Evolutionary conservation across 2,888 invertebrate genomes (phyloP).

Genomic region (Lycaena phlaeas): DNA sequence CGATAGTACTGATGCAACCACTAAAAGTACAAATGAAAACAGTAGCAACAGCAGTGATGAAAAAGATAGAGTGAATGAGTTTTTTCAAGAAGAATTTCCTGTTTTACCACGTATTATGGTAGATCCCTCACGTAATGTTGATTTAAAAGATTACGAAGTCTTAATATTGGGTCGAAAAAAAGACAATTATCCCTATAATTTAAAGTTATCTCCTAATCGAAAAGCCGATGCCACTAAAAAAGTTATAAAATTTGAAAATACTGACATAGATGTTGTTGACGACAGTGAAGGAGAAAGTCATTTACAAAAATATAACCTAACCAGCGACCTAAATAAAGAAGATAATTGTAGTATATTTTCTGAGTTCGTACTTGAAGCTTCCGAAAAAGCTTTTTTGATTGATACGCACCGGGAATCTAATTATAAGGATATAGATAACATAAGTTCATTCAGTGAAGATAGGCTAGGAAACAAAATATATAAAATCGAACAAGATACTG

Average conservation of each 20-base stretch:
- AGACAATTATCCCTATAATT: conserved; percentile 56
- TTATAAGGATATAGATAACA: too few relatives aligned
- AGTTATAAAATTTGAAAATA: conserved; percentile 45
- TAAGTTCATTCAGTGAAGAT: not conserved
- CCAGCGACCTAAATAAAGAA: conserved; percentile 10
- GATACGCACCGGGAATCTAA: not conserved
- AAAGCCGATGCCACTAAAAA: conserved; percentile 38
- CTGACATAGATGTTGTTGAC: conserved; percentile 16
- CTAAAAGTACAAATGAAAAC: conserved; percentile 13
- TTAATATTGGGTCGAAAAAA: conserved; percentile 54
- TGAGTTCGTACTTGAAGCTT: conserved; percentile 20
- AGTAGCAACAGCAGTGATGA: conserved; percentile 23
- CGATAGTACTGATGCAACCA: conserved; percentile 51
- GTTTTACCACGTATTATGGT: conserved; percentile 42
- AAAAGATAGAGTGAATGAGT: conserved; percentile 31
- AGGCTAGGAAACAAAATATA: not conserved
- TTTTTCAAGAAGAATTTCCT: conserved; percentile 38
- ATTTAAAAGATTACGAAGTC: conserved; percentile 41
- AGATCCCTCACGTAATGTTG: conserved; percentile 24
- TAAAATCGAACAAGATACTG: conserved; percentile 25
- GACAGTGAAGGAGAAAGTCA: conserved; percentile 20
- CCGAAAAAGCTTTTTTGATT: not conserved
- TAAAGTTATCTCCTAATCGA: conserved; percentile 49
- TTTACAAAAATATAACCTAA: conserved; percentile 14
- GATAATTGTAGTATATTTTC: conserved; percentile 26